Evolutionary conservation across 1,140 invertebrate species (phyloP), one percentile per base, ranked within the genome.

Genomic region (Charaxes varanes): DNA sequence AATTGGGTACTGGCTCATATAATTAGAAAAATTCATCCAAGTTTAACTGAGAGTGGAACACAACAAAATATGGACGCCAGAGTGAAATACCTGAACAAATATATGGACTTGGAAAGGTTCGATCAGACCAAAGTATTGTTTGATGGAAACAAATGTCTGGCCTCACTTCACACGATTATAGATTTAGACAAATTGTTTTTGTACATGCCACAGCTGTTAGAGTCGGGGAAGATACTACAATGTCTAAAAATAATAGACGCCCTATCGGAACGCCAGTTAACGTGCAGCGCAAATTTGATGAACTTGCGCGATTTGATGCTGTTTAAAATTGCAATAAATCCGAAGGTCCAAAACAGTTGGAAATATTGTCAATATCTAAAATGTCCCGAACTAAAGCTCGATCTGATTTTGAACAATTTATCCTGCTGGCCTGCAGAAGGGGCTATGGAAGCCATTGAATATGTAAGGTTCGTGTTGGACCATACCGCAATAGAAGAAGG

Each of bases 1-100:
- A 85, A 85, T 40, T 85, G 82, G 84, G 82, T 85, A 0, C 44
- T 85, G 8, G 84, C 81, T 3, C 81, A 84, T 49, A 69, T 85
- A 18, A 74, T 85, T 13, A 84, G 84, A 54, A 85, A 82, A 50
- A 81, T 85, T n/a, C 80, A 84, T 45, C 69, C 69, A 4, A 61
- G 78, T 15, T 48, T 67, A 2, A 67, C 62, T 13, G 81, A 85
- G 6, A 68, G 62, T 27, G 65, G 51, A 37, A 56, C 81, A 36
- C 74, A 81, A 28, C 76, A 84, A 31, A 84, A 71, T 44, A 71
- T 81, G 41, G 81, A 84, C 17, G 69, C 71, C 6, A 55, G 82
- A 7, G 84, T 80, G 0, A 82, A 73, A 54, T 79, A 64, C 28
- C 53, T 85, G 2, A 84, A 85, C 40, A 72, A 68, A 33, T 85